Percentiles rank a stretch among this genome's conserved stretches.
phyloP scores from a whole-genome alignment of 2,113 vertebrate genomes.

The Mustela nigripes region DNA sequence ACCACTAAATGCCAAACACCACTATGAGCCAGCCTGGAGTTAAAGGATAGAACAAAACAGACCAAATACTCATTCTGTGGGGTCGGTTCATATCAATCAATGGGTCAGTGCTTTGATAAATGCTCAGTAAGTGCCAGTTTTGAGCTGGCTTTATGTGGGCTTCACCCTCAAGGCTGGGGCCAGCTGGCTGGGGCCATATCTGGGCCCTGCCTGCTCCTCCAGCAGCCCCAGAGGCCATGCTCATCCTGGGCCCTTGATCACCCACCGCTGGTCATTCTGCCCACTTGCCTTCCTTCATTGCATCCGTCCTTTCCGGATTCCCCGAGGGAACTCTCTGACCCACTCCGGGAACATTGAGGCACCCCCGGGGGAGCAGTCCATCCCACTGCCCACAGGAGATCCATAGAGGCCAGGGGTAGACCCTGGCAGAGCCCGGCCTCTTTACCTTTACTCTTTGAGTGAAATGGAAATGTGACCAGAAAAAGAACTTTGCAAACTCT shows the following conservation, averaged over 20 bases:
- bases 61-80: neutral
- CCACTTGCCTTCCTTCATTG: neutral
- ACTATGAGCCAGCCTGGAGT: neutral
- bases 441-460: neutral
- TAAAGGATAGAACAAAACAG: neutral
- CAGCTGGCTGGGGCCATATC: neutral
- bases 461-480: neutral
- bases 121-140: neutral
- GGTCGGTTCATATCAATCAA: rapidly evolving
- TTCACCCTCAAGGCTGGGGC: neutral
- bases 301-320: neutral
- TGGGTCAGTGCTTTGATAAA: rapidly evolving
- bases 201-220: neutral
- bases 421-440: neutral
- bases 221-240: neutral
- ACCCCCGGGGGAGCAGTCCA: neutral
- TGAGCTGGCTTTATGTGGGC: neutral
- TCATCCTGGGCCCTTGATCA: neutral
- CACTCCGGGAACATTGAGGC: rapidly evolving
- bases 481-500: neutral
- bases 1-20: neutral
- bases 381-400: neutral
- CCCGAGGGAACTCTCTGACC: neutral
- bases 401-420: neutral
- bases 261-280: neutral